Evolutionary conservation across 2,888 invertebrate species (phyloP), one percentile per base, ranked within the genome.

Genomic region (Sipha maydis): DNA sequence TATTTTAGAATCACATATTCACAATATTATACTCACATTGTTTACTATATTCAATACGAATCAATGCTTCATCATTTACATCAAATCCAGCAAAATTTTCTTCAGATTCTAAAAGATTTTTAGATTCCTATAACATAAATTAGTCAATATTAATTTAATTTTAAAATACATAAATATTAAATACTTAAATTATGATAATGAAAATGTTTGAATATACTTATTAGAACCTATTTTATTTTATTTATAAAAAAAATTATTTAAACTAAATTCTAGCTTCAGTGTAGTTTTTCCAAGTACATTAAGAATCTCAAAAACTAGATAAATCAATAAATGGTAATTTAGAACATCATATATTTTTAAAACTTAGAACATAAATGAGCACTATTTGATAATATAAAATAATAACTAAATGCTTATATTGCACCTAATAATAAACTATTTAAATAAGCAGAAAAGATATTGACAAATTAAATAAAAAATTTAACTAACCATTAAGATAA

Each of bases 31-130:
- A 41, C 86, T 86, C 28, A 86, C 80, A 28, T 28, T 31, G n/a
- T 73, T 73, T 80, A 21, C 78, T 86, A 17, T 56, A 61, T 61
- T 73, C 80, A 80, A 86, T 31, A 61, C 28, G 3, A 1, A 4
- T 17, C 17, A 41, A 80, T 17, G 34, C 1, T 1, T 56, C 80
- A 80, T 86, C 86, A 41, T 73, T 5, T 14, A 61, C 8, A 41
- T 86, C 73, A 80, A 86, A 86, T 61, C 86, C 86, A 56, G 4
- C 3, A 80, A 86, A 86, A 61, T 31, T 0, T 8, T 71, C 56
- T 56, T 71, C 86, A 21, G 38, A 8, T 8, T 56, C 38, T 34
- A n/a, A 14, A 38, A 54, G 9, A 3, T 48, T 85, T 28, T 31
- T 31, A 38, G 41, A 38, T 77, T 80, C 73, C 86, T 86, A 41